Percentiles rank a stretch among this genome's conserved stretches.
phyloP scores from a whole-genome alignment of 1,140 invertebrate genomes.

The Drosophila miranda region DNA sequence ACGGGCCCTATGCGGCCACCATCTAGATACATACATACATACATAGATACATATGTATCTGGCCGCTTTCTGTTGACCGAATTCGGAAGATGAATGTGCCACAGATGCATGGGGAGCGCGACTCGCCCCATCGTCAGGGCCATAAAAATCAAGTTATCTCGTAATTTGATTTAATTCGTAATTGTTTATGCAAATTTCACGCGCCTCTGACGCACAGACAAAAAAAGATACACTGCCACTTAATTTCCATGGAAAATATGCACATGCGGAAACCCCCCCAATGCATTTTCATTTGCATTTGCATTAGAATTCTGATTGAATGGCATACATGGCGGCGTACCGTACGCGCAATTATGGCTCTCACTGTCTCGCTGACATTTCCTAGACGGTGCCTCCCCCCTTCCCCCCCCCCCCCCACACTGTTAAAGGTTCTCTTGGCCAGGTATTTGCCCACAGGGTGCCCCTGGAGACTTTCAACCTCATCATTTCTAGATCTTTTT shows the following conservation, averaged over 20 bases:
- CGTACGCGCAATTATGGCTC: slow-evolving; percentile 75
- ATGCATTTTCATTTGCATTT: slow-evolving; percentile 35
- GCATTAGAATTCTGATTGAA: slow-evolving; percentile 68
- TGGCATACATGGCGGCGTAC: slow-evolving; percentile 52
- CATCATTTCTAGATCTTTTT: slow-evolving; percentile 31
- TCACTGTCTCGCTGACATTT: slow-evolving; percentile 54
- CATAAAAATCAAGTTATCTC: slow-evolving; percentile 42
- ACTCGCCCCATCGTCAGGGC: slow-evolving; percentile 1
- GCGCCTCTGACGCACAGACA: slow-evolving; percentile 36
- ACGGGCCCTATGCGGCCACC: slow-evolving; percentile 1
- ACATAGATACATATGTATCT: slow-evolving; percentile 31
- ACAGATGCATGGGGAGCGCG: slow-evolving; percentile 45
- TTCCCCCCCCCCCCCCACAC: too few species aligned
- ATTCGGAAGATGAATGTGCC: slow-evolving; percentile 74
- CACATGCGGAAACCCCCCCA: slow-evolving; percentile 18
- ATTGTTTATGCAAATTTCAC: slow-evolving; percentile 49
- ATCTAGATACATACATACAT: slow-evolving; percentile 1
- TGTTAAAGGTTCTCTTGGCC: not conserved
- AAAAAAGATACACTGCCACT: slow-evolving; percentile 32
- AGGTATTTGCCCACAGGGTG: not conserved
- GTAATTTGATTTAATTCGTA: slow-evolving; percentile 49
- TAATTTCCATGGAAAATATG: slow-evolving; percentile 37
- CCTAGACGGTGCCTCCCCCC: slow-evolving; percentile 27
- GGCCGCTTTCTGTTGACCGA: slow-evolving; percentile 63
- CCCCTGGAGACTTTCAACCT: too few species aligned